phyloP scores from a whole-genome alignment of 2,113 vertebrate genomes.

The Melanerpes aurifrons region DNA sequence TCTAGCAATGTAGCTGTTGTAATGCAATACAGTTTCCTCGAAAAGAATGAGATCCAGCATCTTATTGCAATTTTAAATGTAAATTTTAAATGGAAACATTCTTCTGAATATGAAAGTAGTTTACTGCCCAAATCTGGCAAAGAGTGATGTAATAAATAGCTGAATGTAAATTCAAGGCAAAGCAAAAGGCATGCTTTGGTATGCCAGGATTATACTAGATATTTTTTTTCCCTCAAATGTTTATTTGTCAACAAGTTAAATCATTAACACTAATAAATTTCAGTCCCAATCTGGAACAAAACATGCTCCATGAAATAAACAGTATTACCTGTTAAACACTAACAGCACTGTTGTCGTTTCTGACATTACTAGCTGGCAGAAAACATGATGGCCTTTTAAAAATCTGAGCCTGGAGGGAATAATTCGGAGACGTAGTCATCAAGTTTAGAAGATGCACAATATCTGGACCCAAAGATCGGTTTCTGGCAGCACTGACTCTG shows the following conservation, averaged over 20 bases:
- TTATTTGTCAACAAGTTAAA: slow-evolving; percentile 83
- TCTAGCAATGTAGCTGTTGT: slow-evolving; percentile 24
- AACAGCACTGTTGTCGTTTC: neutral
- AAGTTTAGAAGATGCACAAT: neutral
- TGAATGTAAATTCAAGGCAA: slow-evolving; percentile 72
- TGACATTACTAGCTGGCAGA: slow-evolving; percentile 24
- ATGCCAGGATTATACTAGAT: slow-evolving; percentile 65
- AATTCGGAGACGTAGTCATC: neutral
- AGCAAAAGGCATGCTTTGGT: slow-evolving; percentile 50
- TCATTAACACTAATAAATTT: slow-evolving; percentile 64
- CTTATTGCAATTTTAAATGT: slow-evolving; percentile 75
- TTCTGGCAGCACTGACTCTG: neutral
- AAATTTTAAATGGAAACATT: slow-evolving; percentile 81
- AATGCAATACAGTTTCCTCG: slow-evolving; percentile 52
- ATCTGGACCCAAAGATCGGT: neutral
- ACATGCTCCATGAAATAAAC: neutral
- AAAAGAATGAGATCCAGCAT: slow-evolving; percentile 56
- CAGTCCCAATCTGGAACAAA: slow-evolving; percentile 54
- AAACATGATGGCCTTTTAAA: neutral
- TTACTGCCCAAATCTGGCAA: slow-evolving; percentile 74
- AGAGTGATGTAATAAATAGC: slow-evolving; percentile 66
- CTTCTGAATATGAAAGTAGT: slow-evolving; percentile 71
- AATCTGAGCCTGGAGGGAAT: slow-evolving; percentile 2
- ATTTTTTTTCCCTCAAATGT: slow-evolving; percentile 63
- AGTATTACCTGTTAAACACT: slow-evolving; percentile 15